These are phyloP conservation scores for Platanista minor DNA, from an alignment of 2,113 vertebrate species.

Conservation along the genomic window DNA sequence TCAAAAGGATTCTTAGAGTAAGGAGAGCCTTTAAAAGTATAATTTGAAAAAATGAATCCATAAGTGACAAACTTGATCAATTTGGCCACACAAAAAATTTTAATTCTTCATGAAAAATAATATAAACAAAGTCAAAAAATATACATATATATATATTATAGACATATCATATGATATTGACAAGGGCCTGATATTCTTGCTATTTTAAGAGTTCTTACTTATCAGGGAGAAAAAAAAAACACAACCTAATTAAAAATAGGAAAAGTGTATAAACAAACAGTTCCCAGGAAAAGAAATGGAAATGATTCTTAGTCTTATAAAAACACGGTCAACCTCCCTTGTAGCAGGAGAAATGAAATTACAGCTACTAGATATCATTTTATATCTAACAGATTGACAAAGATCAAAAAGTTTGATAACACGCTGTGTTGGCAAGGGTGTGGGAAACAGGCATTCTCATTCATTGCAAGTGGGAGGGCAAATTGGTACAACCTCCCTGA, in stretches of 20 bases:
- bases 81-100: constrained; percentile 25
- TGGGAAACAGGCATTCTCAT: constrained; percentile 48
- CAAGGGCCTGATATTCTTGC: constrained; percentile 54
- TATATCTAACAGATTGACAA: constrained; percentile 76
- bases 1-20: neutral
- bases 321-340: constrained; percentile 68
- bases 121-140: constrained; percentile 64
- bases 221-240: neutral
- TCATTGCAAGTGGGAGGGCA: constrained; percentile 62
- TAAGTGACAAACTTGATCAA: constrained; percentile 29
- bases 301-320: constrained; percentile 65
- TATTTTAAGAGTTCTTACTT: constrained; percentile 60
- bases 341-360: constrained; percentile 57
- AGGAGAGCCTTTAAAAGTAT: neutral
- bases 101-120: constrained; percentile 37
- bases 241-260: constrained; percentile 69
- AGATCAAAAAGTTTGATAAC: constrained; percentile 73
- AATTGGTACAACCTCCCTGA: constrained; percentile 54
- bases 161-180: constrained; percentile 39
- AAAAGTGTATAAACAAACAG: constrained; percentile 61
- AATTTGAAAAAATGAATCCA: neutral
- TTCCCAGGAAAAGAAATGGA: constrained; percentile 70
- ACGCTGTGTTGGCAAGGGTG: constrained; percentile 63
- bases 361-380: constrained; percentile 55
- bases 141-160: constrained; percentile 14